Evolutionary conservation across 2,797 vertebrate species (phyloP).

Genomic region (Hydrocynus forskahlii): DNA sequence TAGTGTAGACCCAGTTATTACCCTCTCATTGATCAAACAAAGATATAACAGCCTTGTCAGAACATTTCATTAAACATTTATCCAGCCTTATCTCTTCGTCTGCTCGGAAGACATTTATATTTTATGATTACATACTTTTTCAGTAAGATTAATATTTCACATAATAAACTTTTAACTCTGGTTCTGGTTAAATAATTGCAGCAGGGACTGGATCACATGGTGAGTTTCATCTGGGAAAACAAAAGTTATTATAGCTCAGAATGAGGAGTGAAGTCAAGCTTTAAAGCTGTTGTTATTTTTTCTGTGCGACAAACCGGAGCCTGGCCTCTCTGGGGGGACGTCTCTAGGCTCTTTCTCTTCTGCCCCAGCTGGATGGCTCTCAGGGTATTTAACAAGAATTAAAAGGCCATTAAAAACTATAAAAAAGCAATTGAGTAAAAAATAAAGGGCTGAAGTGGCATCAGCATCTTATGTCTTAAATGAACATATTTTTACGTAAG

Average conservation of each 20-base stretch:
- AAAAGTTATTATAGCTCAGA: not conserved
- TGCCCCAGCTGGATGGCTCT: conserved; percentile 4
- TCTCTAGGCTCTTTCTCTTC: conserved; percentile 10
- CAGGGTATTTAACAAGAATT: not conserved
- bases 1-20: not conserved
- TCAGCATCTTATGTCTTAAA: too few species aligned
- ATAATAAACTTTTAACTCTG: not conserved
- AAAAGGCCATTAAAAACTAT: not conserved
- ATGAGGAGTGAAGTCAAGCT: conserved; percentile 5
- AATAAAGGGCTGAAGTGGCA: not conserved
- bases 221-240: not conserved
- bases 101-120: not conserved
- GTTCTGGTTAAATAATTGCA: not conserved
- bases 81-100: not conserved
- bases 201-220: not conserved
- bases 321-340: conserved; percentile 40
- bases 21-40: conserved; percentile 6
- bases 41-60: not conserved
- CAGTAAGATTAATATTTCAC: not conserved
- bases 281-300: conserved; percentile 14
- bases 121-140: not conserved
- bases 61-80: conserved; percentile 27
- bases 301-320: conserved; percentile 19
- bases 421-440: not conserved
- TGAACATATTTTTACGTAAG: too few species aligned